Conservation (phyloP, 2,797 vertebrate genomes). For the Crypturellus tataupa region DNA sequence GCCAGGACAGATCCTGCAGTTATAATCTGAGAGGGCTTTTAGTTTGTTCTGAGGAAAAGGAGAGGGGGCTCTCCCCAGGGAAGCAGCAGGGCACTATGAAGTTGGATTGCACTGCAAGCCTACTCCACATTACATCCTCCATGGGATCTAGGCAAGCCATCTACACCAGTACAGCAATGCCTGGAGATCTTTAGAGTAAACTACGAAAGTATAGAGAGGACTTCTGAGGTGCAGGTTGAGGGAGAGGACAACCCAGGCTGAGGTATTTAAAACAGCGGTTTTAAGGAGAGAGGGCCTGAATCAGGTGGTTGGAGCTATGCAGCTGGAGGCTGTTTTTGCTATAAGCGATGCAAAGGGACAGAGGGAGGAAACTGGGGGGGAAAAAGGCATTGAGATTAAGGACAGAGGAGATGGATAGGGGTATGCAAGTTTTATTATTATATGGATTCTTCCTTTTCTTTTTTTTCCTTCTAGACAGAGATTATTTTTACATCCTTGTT, state of each 20-base stretch:
- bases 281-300: background rate
- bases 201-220: background rate
- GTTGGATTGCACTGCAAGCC: accelerated
- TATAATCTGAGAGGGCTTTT: background rate
- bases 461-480: background rate
- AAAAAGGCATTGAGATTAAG: background rate
- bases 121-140: accelerated
- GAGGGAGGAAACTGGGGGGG: background rate
- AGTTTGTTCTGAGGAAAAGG: background rate
- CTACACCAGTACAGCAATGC: accelerated
- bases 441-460: background rate
- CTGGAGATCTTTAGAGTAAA: background rate
- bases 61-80: background rate
- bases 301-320: background rate
- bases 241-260: background rate
- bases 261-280: background rate
- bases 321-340: background rate
- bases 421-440: background rate
- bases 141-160: background rate
- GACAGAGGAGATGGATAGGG: background rate
- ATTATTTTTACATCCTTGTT: background rate
- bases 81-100: background rate
- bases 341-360: background rate
- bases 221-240: background rate
- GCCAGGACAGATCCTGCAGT: background rate